These are phyloP conservation scores for Onychomys arenicola DNA, from an alignment of 2,797 vertebrate genomes.

Conservation along the genomic window DNA sequence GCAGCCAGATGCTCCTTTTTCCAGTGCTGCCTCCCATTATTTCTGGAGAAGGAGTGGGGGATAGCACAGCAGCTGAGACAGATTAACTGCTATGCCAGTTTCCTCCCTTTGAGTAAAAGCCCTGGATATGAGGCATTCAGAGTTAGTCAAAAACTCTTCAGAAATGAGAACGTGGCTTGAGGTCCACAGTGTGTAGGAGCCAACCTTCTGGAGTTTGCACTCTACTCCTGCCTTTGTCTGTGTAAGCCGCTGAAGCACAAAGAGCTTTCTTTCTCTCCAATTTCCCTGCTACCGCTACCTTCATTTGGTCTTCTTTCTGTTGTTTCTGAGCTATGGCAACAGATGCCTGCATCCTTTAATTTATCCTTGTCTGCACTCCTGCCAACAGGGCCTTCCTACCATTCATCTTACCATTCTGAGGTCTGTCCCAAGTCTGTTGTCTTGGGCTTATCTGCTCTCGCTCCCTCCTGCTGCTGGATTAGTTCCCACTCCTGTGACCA, in stretches of 20 bases:
- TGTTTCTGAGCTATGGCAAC: slow-evolving; percentile 34
- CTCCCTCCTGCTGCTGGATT: neutral
- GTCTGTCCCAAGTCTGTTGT: neutral
- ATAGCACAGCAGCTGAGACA: too few species aligned
- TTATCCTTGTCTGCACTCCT: neutral
- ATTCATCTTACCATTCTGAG: neutral
- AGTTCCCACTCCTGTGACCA: neutral
- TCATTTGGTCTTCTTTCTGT: slow-evolving; percentile 19
- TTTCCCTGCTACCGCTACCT: neutral
- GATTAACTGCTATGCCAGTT: too few species aligned
- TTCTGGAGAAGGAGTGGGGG: too few species aligned
- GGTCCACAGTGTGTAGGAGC: neutral
- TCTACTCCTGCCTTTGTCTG: neutral
- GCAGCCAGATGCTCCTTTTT: too few species aligned
- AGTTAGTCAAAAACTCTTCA: too few species aligned
- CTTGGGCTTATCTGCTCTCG: neutral
- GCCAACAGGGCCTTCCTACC: slow-evolving; percentile 11
- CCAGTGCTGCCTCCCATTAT: too few species aligned
- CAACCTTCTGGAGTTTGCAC: neutral
- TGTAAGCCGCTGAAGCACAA: neutral
- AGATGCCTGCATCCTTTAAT: slow-evolving; percentile 42
- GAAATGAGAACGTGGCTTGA: neutral
- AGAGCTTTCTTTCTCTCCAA: neutral
- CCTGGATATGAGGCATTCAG: too few species aligned
- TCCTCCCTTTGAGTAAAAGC: too few species aligned